Evolutionary conservation across 2,888 invertebrate genomes (phyloP).

Genomic region (Volucella inanis): DNA sequence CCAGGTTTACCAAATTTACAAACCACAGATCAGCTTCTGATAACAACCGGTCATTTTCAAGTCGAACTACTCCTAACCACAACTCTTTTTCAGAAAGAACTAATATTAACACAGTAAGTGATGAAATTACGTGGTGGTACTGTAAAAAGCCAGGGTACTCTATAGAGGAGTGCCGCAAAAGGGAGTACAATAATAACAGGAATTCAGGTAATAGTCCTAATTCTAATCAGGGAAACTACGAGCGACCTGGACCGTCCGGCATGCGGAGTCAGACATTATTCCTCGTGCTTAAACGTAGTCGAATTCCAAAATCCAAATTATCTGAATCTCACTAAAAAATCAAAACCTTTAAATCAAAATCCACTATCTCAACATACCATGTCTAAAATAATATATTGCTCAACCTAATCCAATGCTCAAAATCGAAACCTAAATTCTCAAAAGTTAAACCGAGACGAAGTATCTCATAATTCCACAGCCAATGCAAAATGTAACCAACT

Average conservation of each 20-base stretch:
- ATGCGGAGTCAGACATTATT: neutral
- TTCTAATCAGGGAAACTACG: slow-evolving; percentile 2
- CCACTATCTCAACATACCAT: no score
- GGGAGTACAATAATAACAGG: neutral
- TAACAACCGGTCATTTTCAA: neutral
- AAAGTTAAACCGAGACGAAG: no score
- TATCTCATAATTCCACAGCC: no score
- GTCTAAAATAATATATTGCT: no score
- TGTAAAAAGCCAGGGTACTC: neutral
- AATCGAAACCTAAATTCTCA: no score
- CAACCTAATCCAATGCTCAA: no score
- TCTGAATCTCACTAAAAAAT: neutral
- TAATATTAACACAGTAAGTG: no score
- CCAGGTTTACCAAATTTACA: neutral
- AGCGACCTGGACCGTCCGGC: slow-evolving; percentile 7
- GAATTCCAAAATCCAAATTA: neutral
- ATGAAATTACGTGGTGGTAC: neutral
- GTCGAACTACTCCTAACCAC: no score
- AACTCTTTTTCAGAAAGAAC: no score
- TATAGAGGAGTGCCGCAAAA: no score
- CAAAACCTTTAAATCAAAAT: no score
- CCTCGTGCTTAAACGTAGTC: neutral
- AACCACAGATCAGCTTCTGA: neutral
- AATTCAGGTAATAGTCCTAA: neutral
- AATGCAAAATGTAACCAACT: no score